Conservation (phyloP, 2,888 invertebrate genomes). For the Carterocephalus palaemon region DNA sequence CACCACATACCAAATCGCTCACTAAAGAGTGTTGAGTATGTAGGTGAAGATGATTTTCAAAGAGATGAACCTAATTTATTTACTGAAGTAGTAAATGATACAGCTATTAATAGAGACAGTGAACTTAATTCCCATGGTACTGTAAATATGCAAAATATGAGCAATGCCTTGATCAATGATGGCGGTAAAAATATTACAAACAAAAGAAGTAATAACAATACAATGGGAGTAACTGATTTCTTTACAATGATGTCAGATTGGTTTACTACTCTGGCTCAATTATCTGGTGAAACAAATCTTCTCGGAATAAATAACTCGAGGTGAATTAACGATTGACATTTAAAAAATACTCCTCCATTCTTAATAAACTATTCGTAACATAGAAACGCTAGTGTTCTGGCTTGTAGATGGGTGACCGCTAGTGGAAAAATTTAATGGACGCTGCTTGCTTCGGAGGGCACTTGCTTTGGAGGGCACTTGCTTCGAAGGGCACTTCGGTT, state of each 20-base stretch:
- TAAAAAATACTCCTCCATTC: no score
- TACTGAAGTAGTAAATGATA: neutral
- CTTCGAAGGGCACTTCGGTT: no score
- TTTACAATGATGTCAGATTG: slow-evolving; percentile 45
- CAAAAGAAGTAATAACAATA: slow-evolving; percentile 1
- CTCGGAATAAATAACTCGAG: slow-evolving; percentile 5
- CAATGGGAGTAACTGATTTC: slow-evolving; percentile 38
- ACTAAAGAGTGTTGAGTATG: slow-evolving; percentile 2
- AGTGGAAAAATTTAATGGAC: no score
- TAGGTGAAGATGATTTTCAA: neutral
- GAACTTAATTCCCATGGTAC: neutral
- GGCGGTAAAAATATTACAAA: neutral
- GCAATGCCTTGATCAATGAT: neutral
- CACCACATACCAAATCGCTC: slow-evolving; percentile 1
- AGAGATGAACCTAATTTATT: no score
- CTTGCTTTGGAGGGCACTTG: no score
- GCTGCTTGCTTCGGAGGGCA: no score
- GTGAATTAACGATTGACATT: neutral
- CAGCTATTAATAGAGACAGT: neutral
- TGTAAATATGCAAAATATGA: neutral
- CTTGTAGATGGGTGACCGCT: no score
- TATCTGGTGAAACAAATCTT: slow-evolving; percentile 30
- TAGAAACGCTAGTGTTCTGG: no score
- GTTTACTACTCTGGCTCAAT: slow-evolving; percentile 43
- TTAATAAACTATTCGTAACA: no score